A percentile compares a stretch with the other conserved stretches of the same genome.
Evolutionary conservation across 2,113 vertebrate genomes (phyloP).

Genomic region (Coturnix japonica): DNA sequence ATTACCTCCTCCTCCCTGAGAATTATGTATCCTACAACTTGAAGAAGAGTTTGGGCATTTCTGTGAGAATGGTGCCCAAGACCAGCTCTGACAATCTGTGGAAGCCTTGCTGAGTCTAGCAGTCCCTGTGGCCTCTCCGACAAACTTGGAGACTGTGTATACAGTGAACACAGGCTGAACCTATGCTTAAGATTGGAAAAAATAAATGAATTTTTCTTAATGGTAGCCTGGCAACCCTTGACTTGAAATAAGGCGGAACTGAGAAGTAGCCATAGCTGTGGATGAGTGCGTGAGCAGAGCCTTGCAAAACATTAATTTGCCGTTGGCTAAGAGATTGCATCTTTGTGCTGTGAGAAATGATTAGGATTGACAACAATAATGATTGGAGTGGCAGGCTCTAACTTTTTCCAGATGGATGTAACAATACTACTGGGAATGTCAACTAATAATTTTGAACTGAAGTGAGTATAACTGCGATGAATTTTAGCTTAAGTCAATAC

Average conservation of each 20-base stretch:
- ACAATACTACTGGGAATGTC: neutral
- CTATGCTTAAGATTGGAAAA: neutral
- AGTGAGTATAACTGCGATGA: neutral
- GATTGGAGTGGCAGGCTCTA: neutral
- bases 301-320: neutral
- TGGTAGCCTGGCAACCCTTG: neutral
- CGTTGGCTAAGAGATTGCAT: neutral
- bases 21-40: neutral
- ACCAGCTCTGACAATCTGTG: neutral
- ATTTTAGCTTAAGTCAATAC: neutral
- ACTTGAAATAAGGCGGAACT: neutral
- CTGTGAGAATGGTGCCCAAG: neutral
- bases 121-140: neutral
- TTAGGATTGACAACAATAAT: neutral
- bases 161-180: neutral
- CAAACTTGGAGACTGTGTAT: accelerated
- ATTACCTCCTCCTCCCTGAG: neutral
- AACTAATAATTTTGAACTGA: neutral
- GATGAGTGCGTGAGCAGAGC: neutral
- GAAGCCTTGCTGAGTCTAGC: accelerated
- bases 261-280: neutral
- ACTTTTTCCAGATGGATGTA: neutral
- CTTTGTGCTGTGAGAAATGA: neutral
- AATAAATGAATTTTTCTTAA: neutral
- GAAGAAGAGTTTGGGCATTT: neutral